These are phyloP conservation scores for Heliothis virescens DNA, from an alignment of 1,140 invertebrate species.

Conservation along the genomic window DNA sequence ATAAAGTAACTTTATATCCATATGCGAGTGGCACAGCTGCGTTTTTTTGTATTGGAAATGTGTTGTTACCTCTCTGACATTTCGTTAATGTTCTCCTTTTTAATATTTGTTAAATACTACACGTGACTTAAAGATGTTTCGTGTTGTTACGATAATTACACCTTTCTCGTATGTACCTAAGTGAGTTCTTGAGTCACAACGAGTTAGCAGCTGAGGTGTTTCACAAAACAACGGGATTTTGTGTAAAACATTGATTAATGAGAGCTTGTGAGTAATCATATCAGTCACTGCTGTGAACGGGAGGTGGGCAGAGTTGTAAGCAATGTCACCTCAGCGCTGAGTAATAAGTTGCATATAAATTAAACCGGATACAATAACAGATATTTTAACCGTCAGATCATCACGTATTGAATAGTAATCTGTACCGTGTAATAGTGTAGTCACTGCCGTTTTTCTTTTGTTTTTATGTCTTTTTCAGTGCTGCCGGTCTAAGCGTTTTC, in stretches of 20 bases:
- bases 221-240: neutral
- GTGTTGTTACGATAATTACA: slow-evolving; percentile 23
- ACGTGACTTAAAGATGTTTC: slow-evolving; percentile 7
- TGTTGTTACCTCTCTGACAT: slow-evolving; percentile 34
- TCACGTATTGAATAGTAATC: neutral
- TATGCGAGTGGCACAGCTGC: slow-evolving; percentile 36
- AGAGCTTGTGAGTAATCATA: neutral
- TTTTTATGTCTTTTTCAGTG: neutral
- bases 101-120: slow-evolving; percentile 24
- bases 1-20: slow-evolving; percentile 2
- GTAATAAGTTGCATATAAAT: slow-evolving; percentile 35
- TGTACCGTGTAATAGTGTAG: neutral
- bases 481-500: neutral
- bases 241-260: neutral
- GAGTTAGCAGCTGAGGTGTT: no score
- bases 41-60: slow-evolving; percentile 38
- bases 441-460: neutral
- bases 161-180: no score
- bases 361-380: slow-evolving; percentile 25
- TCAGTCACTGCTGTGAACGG: neutral
- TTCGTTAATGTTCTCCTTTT: slow-evolving; percentile 31
- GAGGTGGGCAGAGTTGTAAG: slow-evolving; percentile 19
- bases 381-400: slow-evolving; percentile 10
- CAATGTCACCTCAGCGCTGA: slow-evolving; percentile 34
- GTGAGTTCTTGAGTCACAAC: no score